A percentile compares a stretch with the other conserved stretches of the same genome.
These are phyloP conservation scores for Orchestia grillus DNA, from an alignment of 1,140 invertebrate genomes.

Conservation along the genomic window DNA sequence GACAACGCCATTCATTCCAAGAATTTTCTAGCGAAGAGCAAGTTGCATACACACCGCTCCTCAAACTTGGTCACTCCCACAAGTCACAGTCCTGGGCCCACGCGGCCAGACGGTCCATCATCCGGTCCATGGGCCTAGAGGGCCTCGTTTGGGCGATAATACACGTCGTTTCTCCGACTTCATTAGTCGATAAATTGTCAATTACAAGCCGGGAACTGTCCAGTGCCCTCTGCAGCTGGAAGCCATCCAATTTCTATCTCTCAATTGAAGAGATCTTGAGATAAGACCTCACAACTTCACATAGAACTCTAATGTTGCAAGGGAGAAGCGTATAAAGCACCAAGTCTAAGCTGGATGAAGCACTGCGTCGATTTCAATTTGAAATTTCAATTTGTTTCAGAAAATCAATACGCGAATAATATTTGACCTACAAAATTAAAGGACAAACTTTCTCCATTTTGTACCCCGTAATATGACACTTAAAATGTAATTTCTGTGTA, in stretches of 20 bases:
- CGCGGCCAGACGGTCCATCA: not conserved
- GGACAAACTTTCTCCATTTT: too few species aligned
- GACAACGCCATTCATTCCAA: not conserved
- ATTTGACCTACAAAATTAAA: too few species aligned
- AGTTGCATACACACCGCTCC: not conserved
- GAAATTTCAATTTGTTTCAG: too few species aligned
- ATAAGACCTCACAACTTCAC: not conserved
- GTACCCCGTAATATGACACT: too few species aligned
- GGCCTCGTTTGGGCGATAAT: conserved; percentile 24
- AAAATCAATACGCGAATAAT: too few species aligned
- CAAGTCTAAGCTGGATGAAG: not conserved
- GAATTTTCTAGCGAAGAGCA: not conserved
- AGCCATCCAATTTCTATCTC: conserved; percentile 14
- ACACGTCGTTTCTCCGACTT: conserved; percentile 24
- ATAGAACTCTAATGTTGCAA: not conserved
- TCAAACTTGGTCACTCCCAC: not conserved
- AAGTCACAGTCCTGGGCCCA: not conserved
- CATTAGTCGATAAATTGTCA: conserved; percentile 40
- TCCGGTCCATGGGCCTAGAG: not conserved
- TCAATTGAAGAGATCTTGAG: conserved; percentile 1
- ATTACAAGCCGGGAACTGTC: conserved; percentile 9
- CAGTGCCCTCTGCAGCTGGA: not conserved
- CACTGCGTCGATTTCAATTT: not conserved
- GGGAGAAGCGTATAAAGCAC: not conserved
- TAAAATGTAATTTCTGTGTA: too few species aligned